phyloP scores from a whole-genome alignment of 2,888 invertebrate genomes.

The Platypus cylindrus region DNA sequence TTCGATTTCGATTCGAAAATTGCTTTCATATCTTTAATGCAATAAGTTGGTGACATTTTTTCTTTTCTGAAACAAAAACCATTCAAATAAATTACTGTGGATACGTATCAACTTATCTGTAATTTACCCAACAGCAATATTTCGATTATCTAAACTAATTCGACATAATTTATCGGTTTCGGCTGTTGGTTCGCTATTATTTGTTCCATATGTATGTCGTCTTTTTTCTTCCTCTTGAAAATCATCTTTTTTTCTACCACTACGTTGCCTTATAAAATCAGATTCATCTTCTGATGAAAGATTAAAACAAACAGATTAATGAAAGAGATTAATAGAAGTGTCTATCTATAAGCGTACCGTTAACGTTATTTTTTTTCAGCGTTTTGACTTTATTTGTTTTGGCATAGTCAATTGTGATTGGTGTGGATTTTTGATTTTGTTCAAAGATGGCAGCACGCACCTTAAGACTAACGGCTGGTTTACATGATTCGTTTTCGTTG shows the following conservation, averaged over 20 bases:
- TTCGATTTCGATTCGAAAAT: constrained; percentile 64
- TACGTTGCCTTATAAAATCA: constrained; percentile 23
- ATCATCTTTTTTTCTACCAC: constrained; percentile 18
- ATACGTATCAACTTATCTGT: not conserved
- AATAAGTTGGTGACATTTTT: constrained; percentile 52
- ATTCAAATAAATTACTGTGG: not conserved
- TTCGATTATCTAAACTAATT: constrained; percentile 30
- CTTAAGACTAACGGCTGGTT: constrained; percentile 21
- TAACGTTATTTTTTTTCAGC: not conserved
- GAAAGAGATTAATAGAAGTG: not conserved
- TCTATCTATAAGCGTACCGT: not conserved
- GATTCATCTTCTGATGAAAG: constrained; percentile 19
- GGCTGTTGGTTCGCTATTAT: constrained; percentile 26
- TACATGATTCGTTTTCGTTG: too few relatives aligned
- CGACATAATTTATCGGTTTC: constrained; percentile 28
- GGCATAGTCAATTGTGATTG: constrained; percentile 11
- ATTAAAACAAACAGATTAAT: not conserved
- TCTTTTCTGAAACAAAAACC: constrained; percentile 44
- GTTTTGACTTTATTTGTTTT: constrained; percentile 7
- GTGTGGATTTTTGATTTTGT: constrained; percentile 19
- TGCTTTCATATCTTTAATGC: constrained; percentile 71
- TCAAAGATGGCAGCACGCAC: constrained; percentile 28
- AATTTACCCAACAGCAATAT: constrained; percentile 24
- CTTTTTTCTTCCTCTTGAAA: constrained; percentile 24
- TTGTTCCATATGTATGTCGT: constrained; percentile 28